Evolutionary conservation across 2,797 vertebrate species (phyloP).

Genomic region (Nannoperca australis): DNA sequence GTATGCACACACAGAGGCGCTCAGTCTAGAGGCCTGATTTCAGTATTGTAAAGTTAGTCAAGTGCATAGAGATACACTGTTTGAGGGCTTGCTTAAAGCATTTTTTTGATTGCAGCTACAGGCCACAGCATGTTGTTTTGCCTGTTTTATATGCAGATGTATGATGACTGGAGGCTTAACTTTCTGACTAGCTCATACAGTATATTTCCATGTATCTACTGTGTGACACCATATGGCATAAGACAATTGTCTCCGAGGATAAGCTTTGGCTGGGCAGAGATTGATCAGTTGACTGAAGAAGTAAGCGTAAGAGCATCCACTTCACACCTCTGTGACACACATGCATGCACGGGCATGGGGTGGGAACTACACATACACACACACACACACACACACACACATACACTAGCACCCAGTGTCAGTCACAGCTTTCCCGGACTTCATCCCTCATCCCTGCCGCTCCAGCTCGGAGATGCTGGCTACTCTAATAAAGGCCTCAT

Average conservation of each 20-base stretch:
- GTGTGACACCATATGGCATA: constrained; percentile 47
- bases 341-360: constrained; percentile 55
- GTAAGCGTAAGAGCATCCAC: constrained; percentile 65
- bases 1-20: constrained; percentile 30
- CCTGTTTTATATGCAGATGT: constrained; percentile 57
- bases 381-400: constrained; percentile 17
- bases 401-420: constrained; percentile 62
- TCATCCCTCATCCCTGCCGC: constrained; percentile 67
- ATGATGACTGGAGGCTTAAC: constrained; percentile 38
- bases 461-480: constrained; percentile 74
- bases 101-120: constrained; percentile 65
- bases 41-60: constrained; percentile 76
- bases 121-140: constrained; percentile 50
- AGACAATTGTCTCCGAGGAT: constrained; percentile 43
- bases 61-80: constrained; percentile 66
- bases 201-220: constrained; percentile 32
- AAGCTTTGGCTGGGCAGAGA: constrained; percentile 51
- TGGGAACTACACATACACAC: constrained; percentile 51
- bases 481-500: constrained; percentile 83
- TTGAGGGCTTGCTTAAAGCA: constrained; percentile 64
- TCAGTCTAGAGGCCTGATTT: constrained; percentile 67
- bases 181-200: constrained; percentile 23
- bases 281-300: constrained; percentile 61
- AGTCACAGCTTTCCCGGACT: constrained; percentile 76
- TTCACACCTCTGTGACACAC: constrained; percentile 70